Evolutionary conservation across 2,113 vertebrate genomes (phyloP), one percentile per base, ranked within the genome.

Genomic region (Balaenoptera acutorostrata): DNA sequence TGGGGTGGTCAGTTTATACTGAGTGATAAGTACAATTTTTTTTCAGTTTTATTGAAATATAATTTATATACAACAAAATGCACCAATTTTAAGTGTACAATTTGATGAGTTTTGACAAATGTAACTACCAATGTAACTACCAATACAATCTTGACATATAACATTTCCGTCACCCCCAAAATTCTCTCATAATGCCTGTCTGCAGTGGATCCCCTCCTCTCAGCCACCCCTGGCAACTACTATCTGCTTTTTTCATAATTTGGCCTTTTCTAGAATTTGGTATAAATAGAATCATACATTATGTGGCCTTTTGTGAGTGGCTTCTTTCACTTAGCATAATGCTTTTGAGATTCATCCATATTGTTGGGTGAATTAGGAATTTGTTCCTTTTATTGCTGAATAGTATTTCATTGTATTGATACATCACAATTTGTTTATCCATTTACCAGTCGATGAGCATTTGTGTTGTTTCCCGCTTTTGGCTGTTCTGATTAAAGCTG

Each of bases 31-130:
- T 85, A 52, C 21, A 46, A 13, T 46, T 91, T 66, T 82, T 96
- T 77, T 41, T 75, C 72, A 85, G n/a, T 41, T 89, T 89, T 33
- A 77, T 41, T 94, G 59, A 85, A 85, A 2, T 90, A 64, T 83
- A 88, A 52, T 84, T 68, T 88, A 49, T 44, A 61, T 77, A 68
- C n/a, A 83, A 44, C 6, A 93, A 64, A 95, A 95, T 39, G 77
- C 10, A 78, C 25, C 14, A 63, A 25, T 85, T 66, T 88, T 46
- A 92, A 88, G 6, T 88, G 14, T 64, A 61, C 6, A 75, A 7
- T 92, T 61, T 93, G 72, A 87, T 96, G 36, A 97, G 68, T 82
- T 96, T 95, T 94, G 57, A 63, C 31, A 83, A 75, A 75, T 82
- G 15, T 69, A 18, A 49, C 75, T 83, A 92, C 5, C 59, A n/a